A percentile compares a stretch with the other conserved stretches of the same genome.
Conservation (phyloP, 1,140 invertebrate species). For the Mycetomoellerius zeteki region DNA sequence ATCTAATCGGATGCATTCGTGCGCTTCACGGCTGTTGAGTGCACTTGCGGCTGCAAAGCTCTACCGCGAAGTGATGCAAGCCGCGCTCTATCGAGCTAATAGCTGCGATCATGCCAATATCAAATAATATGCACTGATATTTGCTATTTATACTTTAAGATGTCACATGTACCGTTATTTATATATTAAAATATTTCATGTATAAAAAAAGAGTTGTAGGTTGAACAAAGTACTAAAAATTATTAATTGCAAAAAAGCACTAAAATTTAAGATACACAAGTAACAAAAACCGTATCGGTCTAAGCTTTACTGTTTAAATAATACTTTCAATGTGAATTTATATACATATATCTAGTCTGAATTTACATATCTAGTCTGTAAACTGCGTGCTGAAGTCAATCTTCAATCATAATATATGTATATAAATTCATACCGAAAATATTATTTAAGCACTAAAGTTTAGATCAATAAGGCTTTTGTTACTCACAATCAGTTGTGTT, state of each 20-base stretch:
- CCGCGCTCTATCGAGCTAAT: conserved; percentile 47
- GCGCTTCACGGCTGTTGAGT: conserved; percentile 21
- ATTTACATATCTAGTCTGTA: no score
- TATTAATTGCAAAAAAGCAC: not conserved
- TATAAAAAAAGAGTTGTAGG: not conserved
- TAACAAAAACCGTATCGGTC: no score
- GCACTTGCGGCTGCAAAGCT: conserved; percentile 46
- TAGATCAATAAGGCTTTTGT: no score
- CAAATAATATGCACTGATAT: not conserved
- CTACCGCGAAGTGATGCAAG: not conserved
- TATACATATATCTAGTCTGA: no score
- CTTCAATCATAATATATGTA: no score
- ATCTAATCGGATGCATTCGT: conserved; percentile 65
- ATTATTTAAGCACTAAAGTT: no score
- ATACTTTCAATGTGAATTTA: no score
- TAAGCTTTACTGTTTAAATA: no score
- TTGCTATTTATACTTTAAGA: not conserved
- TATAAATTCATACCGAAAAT: no score
- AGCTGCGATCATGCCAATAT: conserved; percentile 14
- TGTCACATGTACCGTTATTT: not conserved
- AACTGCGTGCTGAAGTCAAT: no score
- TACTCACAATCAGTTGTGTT: no score
- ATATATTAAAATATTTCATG: not conserved
- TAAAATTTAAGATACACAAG: not conserved
- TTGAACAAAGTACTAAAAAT: no score